A percentile compares a stretch with the other conserved stretches of the same genome.
phyloP scores from a whole-genome alignment of 2,113 vertebrate species.

The Burhinus bistriatus region DNA sequence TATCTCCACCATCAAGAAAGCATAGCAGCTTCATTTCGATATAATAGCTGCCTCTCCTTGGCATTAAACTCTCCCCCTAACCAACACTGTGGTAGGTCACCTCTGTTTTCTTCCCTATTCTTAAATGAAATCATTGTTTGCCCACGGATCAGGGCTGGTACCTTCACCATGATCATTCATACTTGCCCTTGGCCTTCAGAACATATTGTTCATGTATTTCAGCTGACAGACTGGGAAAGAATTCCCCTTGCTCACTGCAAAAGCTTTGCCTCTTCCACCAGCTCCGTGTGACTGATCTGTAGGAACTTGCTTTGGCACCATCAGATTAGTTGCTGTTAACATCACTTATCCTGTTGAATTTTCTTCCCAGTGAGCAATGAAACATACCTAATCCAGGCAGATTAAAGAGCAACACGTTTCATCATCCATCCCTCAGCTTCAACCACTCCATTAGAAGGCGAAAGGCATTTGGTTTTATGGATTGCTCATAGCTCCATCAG shows the following conservation, averaged over 20 bases:
- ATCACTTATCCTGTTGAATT: conserved; percentile 9
- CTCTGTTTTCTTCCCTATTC: background rate
- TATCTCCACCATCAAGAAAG: background rate
- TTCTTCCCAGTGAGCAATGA: conserved; percentile 46
- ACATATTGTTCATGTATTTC: background rate
- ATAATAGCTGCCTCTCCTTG: background rate
- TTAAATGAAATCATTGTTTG: background rate
- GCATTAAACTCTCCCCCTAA: background rate
- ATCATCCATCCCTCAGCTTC: background rate
- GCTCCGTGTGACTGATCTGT: conserved; percentile 22
- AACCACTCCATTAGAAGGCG: background rate
- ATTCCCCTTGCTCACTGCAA: background rate
- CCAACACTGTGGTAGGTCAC: background rate
- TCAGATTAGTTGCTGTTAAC: conserved; percentile 49
- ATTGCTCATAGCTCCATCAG: background rate
- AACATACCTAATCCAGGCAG: conserved; percentile 46
- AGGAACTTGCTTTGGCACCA: conserved; percentile 62
- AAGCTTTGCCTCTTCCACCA: background rate
- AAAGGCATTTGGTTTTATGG: background rate
- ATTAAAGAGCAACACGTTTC: conserved; percentile 40
- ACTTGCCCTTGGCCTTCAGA: background rate
- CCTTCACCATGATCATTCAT: background rate
- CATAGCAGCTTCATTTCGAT: background rate
- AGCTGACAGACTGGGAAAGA: background rate
- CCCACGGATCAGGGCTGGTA: background rate